Evolutionary conservation across 30 jellyfish, hydroid and myxozoan genomes (phyloP), one percentile per base, ranked within the genome.

Genomic region (Hydractinia symbiolongicarpus): DNA sequence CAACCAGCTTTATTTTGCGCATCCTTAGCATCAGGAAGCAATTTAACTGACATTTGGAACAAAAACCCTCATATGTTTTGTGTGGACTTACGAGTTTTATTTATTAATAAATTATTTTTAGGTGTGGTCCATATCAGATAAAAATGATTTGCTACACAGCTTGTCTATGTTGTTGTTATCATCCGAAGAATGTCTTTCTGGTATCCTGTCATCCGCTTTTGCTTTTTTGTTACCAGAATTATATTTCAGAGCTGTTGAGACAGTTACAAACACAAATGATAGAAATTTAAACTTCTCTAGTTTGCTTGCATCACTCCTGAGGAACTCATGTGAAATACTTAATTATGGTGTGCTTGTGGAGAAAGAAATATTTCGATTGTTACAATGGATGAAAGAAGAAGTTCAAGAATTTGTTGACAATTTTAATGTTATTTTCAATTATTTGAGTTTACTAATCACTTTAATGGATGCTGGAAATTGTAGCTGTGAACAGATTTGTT

Each of bases 81-180:
- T 2, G 44, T 30, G 2, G 44, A 30, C 44, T 30, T 30, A 30
- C 44, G 2, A 30, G 44, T 30, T 30, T 30, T 30, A 30, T 30
- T 30, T 30, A 2, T 30, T 30, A 30, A 30, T 30, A 30, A 0
- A 30, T 30, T 30, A 30, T 30, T 64, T 64, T 64, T 13, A 64
- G 74, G 6, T 64, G 40, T 64, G 74, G 74, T 64, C 74, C 19
- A 7, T 51, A n/a, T 7, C 74, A 64, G 74, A 64, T 64, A 64
- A 64, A 64, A 51, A 64, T 64, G 74, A 64, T 44, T 7, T 64
- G 7, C 40, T 64, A 51, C 74, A 64, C 52, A 64, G 40, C 40
- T 64, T 64, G 40, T 64, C 74, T 51, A 13, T 64, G 52, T n/a
- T 64, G 19, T 51, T 64, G 19, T 64, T 64, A 6, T 44, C 40